Conservation (phyloP, 2,888 invertebrate species). For the Monochamus alternatus region DNA sequence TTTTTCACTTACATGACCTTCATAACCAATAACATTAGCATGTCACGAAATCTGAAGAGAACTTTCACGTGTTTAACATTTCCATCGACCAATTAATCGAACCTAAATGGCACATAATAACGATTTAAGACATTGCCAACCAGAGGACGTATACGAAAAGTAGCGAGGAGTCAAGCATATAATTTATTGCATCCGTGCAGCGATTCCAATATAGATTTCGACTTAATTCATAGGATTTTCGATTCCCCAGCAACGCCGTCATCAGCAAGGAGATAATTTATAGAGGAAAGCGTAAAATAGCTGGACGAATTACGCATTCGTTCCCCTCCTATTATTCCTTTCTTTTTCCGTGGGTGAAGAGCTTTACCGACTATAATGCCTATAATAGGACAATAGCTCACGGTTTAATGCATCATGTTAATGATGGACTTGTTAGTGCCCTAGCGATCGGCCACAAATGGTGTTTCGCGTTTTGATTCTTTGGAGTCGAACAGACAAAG, state of each 20-base stretch:
- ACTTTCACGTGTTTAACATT: constrained; percentile 24
- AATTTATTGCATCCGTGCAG: constrained; percentile 10
- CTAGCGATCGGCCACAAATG: constrained; percentile 43
- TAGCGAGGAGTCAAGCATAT: constrained; percentile 22
- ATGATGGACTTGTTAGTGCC: constrained; percentile 52
- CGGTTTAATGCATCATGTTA: constrained; percentile 51
- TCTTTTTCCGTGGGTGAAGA: constrained; percentile 35
- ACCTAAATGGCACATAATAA: constrained; percentile 14
- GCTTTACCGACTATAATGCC: constrained; percentile 42
- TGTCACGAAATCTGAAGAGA: not conserved
- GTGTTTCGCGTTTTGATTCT: constrained; percentile 43
- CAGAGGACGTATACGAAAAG: constrained; percentile 7
- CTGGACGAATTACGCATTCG: constrained; percentile 50
- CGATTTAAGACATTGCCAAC: constrained; percentile 7
- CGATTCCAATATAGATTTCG: constrained; percentile 15
- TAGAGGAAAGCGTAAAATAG: constrained; percentile 52
- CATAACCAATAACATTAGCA: too few species aligned
- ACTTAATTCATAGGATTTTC: constrained; percentile 21
- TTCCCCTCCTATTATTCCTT: constrained; percentile 45
- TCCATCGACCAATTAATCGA: not conserved
- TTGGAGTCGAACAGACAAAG: constrained; percentile 15
- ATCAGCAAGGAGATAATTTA: constrained; percentile 32
- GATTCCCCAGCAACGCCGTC: not conserved
- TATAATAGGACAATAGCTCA: constrained; percentile 50
- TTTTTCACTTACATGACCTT: too few species aligned